Evolutionary conservation across 2,113 vertebrate species (phyloP).

Genomic region (Recurvirostra avosetta): DNA sequence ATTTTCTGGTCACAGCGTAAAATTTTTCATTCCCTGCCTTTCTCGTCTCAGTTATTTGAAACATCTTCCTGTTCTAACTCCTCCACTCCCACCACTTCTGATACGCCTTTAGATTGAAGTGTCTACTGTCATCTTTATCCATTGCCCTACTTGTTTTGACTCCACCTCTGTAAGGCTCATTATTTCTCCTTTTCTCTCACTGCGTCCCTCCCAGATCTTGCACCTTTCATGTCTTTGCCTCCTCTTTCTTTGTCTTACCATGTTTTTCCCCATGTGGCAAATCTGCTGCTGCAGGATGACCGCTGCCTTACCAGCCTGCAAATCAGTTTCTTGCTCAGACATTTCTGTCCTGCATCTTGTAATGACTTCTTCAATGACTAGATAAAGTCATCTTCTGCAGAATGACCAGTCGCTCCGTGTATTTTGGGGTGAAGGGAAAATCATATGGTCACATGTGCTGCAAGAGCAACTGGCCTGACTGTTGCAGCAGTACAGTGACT

Average conservation of each 20-base stretch:
- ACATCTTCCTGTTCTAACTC: neutral
- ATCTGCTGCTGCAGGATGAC: neutral
- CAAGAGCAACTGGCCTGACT: neutral
- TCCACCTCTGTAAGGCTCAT: neutral
- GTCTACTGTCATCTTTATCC: neutral
- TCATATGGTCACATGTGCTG: fast-evolving
- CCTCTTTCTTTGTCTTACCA: neutral
- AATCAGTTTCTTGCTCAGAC: neutral
- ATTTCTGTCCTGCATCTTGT: neutral
- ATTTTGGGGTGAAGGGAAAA: neutral
- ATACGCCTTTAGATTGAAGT: neutral
- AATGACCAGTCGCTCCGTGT: neutral
- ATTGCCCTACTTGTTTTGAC: neutral
- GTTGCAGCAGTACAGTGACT: neutral
- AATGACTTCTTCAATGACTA: neutral
- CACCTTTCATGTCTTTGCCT: neutral
- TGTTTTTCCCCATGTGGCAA: neutral
- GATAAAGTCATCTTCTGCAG: neutral
- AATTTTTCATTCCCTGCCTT: neutral
- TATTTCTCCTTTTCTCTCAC: neutral
- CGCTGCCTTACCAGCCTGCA: neutral
- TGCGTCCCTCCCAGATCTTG: neutral
- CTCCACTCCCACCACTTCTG: neutral
- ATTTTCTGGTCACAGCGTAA: neutral
- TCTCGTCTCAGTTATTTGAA: neutral